Evolutionary conservation across 2,113 vertebrate genomes (phyloP).

Genomic region (Pomatostomus ruficeps): DNA sequence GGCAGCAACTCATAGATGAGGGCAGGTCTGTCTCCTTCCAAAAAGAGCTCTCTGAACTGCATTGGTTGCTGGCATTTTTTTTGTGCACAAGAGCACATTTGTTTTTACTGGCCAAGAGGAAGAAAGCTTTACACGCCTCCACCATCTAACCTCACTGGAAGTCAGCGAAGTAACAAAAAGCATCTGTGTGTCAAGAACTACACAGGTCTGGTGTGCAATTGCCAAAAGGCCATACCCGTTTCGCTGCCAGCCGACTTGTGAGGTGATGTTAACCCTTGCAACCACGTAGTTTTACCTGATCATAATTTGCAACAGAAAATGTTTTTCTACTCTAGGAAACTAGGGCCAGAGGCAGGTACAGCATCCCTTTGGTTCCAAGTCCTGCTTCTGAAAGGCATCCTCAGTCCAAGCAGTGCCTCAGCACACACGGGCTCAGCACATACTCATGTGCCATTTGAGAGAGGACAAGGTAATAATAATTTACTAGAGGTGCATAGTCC

Average conservation of each 20-base stretch:
- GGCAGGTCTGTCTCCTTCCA: background rate
- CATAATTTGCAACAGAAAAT: background rate
- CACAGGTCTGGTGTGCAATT: background rate
- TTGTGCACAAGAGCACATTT: background rate
- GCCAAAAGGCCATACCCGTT: background rate
- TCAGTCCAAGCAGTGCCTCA: background rate
- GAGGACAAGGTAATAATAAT: background rate
- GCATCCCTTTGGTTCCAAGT: fast-evolving
- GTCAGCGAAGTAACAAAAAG: slow-evolving; percentile 13
- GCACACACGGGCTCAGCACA: fast-evolving
- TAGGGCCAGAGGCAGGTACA: background rate
- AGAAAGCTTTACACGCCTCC: background rate
- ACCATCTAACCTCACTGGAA: background rate
- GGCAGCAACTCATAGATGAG: background rate
- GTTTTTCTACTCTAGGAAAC: background rate
- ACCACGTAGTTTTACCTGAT: fast-evolving
- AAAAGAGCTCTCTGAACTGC: background rate
- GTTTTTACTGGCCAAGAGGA: background rate
- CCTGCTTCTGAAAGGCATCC: background rate
- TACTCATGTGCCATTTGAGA: background rate
- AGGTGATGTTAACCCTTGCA: background rate
- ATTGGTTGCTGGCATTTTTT: background rate
- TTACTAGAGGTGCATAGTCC: background rate
- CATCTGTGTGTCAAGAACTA: slow-evolving; percentile 14
- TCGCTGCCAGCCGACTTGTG: background rate